These are phyloP conservation scores for Colossoma macropomum DNA, from an alignment of 2,113 vertebrate species.

Conservation along the genomic window DNA sequence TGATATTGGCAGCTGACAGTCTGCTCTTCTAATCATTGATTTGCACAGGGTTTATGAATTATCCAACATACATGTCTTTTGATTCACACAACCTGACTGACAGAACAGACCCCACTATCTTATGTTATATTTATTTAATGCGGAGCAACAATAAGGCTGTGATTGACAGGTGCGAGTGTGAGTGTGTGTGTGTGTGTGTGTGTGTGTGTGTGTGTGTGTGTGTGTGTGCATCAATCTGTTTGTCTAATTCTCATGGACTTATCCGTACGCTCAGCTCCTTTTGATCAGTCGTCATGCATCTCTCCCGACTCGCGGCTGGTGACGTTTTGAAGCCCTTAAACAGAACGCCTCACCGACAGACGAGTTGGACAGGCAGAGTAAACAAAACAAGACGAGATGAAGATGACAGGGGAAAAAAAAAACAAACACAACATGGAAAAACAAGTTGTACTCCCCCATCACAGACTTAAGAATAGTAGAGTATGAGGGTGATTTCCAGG, in stretches of 20 bases:
- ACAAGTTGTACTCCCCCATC: not conserved
- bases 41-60: not conserved
- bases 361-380: not conserved
- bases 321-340: not conserved
- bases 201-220: not conserved
- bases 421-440: not conserved
- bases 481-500: not conserved
- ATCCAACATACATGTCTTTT: not conserved
- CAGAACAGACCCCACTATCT: not conserved
- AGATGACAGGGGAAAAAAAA: constrained; percentile 1
- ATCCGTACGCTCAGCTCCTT: not conserved
- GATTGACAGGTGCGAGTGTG: not conserved
- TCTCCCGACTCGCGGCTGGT: not conserved
- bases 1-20: not conserved
- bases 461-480: not conserved
- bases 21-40: not conserved
- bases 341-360: not conserved
- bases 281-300: not conserved
- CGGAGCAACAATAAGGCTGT: not conserved
- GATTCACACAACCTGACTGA: not conserved
- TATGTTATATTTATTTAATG: not conserved
- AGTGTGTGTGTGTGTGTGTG: not conserved
- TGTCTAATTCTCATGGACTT: constrained; percentile 1
- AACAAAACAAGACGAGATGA: not conserved
- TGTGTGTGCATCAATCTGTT: not conserved